phyloP scores from a whole-genome alignment of 2,797 vertebrate genomes.

The Phoeniculus purpureus region DNA sequence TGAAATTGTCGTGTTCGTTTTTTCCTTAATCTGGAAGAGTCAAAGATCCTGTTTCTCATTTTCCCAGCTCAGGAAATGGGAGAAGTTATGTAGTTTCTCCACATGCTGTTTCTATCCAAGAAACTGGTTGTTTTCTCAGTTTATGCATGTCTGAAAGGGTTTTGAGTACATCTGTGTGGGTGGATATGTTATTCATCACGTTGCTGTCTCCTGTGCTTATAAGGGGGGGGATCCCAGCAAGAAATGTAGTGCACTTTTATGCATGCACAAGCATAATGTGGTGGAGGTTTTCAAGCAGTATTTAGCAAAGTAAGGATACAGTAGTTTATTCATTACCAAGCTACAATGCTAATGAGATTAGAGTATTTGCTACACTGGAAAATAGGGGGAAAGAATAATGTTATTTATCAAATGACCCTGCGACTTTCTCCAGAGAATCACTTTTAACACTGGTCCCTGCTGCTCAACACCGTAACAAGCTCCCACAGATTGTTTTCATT shows the following conservation, averaged over 20 bases:
- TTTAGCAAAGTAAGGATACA: not conserved
- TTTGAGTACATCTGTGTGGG: not conserved
- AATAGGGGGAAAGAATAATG: not conserved
- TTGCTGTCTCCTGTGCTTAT: not conserved
- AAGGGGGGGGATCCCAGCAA: not conserved
- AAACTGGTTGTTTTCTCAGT: not conserved
- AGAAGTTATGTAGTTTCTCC: not conserved
- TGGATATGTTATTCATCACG: not conserved
- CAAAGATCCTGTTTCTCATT: not conserved
- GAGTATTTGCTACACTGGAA: not conserved
- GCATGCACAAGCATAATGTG: not conserved
- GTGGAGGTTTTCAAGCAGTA: not conserved
- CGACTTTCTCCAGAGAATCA: not conserved
- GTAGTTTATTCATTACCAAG: not conserved
- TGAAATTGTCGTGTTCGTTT: not conserved
- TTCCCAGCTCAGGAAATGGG: not conserved
- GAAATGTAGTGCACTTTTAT: not conserved
- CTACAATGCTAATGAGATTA: not conserved
- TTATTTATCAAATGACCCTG: not conserved
- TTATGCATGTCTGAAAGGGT: not conserved
- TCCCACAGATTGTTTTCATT: not conserved
- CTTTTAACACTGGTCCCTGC: not conserved
- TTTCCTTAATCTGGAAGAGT: not conserved
- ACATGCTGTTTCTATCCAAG: not conserved
- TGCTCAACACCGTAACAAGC: not conserved